phyloP scores from a whole-genome alignment of 2,113 vertebrate genomes.

The Hipposideros armiger region DNA sequence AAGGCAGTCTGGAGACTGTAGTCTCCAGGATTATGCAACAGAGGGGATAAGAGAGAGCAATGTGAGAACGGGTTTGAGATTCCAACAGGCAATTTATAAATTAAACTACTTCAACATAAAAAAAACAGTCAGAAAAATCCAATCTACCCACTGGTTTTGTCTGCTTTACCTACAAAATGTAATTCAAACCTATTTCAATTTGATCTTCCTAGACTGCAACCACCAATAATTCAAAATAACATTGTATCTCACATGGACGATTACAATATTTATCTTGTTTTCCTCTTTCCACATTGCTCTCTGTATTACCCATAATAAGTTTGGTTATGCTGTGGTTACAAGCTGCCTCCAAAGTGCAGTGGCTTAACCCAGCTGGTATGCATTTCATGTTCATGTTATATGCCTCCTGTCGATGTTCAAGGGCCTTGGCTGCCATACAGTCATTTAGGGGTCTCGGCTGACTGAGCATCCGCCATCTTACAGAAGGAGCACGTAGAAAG shows the following conservation, averaged over 20 bases:
- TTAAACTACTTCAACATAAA: neutral
- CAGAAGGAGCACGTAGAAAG: neutral
- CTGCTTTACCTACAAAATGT: neutral
- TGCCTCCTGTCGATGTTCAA: neutral
- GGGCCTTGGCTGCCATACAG: fast-evolving
- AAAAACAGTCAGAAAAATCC: neutral
- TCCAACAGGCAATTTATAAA: neutral
- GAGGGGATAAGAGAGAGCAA: neutral
- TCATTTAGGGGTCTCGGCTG: neutral
- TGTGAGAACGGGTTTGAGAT: neutral
- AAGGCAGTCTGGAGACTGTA: neutral
- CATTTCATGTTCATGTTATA: neutral
- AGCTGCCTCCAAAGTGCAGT: neutral
- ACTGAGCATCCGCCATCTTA: neutral
- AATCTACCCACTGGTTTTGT: neutral
- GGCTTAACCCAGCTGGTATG: neutral
- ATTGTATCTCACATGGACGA: neutral
- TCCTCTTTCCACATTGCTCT: neutral
- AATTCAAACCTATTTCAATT: neutral
- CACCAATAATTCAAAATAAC: neutral
- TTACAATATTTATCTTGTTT: neutral
- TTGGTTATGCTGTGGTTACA: neutral
- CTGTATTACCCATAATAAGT: neutral
- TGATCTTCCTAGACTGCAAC: neutral
- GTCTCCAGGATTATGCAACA: neutral